Evolutionary conservation across 2,113 vertebrate species (phyloP).

Genomic region (Pseudopodoces humilis): DNA sequence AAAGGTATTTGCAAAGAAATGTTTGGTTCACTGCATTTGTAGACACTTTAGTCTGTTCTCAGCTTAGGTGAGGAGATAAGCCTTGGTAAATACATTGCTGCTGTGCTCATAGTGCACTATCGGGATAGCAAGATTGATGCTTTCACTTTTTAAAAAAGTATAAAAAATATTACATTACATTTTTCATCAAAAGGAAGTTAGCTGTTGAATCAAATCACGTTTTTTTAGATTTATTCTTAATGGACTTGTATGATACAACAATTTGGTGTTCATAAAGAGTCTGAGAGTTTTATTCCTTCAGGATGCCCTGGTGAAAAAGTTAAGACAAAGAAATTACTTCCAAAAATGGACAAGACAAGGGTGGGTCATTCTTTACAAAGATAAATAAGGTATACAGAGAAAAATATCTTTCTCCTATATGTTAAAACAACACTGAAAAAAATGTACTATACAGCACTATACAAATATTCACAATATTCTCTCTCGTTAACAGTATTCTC

Average conservation of each 20-base stretch:
- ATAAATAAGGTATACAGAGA: background rate
- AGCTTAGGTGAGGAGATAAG: background rate
- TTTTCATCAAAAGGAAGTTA: background rate
- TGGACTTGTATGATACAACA: background rate
- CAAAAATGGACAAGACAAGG: background rate
- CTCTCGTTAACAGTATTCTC: background rate
- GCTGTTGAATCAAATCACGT: background rate
- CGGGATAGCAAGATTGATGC: background rate
- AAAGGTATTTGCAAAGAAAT: background rate
- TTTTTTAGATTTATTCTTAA: background rate
- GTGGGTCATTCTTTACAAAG: background rate
- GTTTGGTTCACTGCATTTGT: background rate
- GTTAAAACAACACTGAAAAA: background rate
- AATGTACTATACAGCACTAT: background rate
- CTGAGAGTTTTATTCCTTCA: background rate
- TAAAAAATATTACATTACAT: background rate
- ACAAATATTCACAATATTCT: background rate
- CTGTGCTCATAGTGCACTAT: background rate
- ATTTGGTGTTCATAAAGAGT: background rate
- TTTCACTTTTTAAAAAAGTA: background rate
- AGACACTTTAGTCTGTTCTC: background rate
- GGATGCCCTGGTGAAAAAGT: background rate
- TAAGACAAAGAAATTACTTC: background rate
- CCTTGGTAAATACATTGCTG: background rate
- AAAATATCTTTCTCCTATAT: background rate